Percentiles rank a stretch among this genome's conserved stretches.
phyloP scores from a whole-genome alignment of 2,113 vertebrate species.

The Erythrocercus mccallii region DNA sequence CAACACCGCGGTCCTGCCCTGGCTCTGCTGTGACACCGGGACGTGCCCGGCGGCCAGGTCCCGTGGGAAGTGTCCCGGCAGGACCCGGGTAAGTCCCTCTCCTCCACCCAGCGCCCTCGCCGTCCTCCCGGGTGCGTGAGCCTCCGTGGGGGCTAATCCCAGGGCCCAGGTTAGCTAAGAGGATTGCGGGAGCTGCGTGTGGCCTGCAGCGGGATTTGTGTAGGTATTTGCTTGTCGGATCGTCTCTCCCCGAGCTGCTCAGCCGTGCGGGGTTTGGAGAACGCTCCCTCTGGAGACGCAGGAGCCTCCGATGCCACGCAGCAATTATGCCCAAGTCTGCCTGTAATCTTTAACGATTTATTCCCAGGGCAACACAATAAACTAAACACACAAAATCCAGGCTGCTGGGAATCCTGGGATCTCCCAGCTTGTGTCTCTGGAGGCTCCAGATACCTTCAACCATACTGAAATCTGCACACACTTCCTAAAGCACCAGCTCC shows the following conservation, averaged over 20 bases:
- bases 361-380: conserved; percentile 60
- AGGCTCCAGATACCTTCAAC: neutral
- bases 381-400: conserved; percentile 59
- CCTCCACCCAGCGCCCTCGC: neutral
- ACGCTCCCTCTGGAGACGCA: conserved; percentile 29
- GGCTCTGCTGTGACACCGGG: neutral
- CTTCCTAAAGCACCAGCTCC: conserved; percentile 3
- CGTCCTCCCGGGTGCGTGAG: neutral
- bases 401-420: conserved; percentile 46
- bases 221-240: conserved; percentile 7
- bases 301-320: neutral
- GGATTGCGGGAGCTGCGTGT: conserved; percentile 25
- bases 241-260: conserved; percentile 7
- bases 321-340: conserved; percentile 37
- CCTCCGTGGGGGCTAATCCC: neutral
- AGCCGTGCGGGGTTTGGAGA: conserved; percentile 24
- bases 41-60: fast-evolving
- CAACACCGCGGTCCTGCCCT: fast-evolving
- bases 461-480: neutral
- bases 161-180: neutral
- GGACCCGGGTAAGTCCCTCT: neutral
- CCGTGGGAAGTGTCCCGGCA: neutral
- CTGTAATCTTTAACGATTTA: conserved; percentile 40
- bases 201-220: conserved; percentile 27
- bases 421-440: conserved; percentile 19